phyloP scores from a whole-genome alignment of 2,113 vertebrate genomes.

The Strix uralensis region DNA sequence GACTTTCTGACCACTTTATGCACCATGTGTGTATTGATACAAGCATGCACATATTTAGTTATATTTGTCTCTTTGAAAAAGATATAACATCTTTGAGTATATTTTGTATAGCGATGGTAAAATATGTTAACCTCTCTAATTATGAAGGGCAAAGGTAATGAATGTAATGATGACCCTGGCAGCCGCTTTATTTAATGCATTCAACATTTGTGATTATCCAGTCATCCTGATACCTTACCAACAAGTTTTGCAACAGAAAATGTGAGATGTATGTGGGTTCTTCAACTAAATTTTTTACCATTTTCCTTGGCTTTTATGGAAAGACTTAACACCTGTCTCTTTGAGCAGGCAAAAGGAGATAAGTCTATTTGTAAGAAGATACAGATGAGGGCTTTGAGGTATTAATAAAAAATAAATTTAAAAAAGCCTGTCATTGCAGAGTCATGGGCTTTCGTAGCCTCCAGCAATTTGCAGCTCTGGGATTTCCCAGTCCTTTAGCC shows the following conservation, averaged over 20 bases:
- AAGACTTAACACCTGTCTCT: neutral
- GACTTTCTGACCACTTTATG: neutral
- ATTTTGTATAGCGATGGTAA: neutral
- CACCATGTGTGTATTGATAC: neutral
- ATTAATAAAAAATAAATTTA: neutral
- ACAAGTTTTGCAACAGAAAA: neutral
- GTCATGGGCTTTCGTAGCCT: neutral
- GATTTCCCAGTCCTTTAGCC: neutral
- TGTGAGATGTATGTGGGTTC: fast-evolving
- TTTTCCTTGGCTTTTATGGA: neutral
- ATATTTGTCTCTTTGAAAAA: neutral
- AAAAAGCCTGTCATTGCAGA: no score
- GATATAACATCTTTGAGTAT: neutral
- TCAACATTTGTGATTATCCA: fast-evolving
- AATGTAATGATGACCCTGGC: neutral
- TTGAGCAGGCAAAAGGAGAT: neutral
- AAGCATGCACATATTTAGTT: fast-evolving
- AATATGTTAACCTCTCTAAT: neutral
- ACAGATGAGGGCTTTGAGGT: neutral
- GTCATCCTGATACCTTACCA: neutral
- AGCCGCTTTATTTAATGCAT: neutral
- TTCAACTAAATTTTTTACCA: neutral
- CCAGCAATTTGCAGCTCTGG: neutral
- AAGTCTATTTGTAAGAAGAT: neutral
- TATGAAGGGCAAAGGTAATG: neutral